Evolutionary conservation across 2,797 vertebrate species (phyloP).

Genomic region (Alauda arvensis): DNA sequence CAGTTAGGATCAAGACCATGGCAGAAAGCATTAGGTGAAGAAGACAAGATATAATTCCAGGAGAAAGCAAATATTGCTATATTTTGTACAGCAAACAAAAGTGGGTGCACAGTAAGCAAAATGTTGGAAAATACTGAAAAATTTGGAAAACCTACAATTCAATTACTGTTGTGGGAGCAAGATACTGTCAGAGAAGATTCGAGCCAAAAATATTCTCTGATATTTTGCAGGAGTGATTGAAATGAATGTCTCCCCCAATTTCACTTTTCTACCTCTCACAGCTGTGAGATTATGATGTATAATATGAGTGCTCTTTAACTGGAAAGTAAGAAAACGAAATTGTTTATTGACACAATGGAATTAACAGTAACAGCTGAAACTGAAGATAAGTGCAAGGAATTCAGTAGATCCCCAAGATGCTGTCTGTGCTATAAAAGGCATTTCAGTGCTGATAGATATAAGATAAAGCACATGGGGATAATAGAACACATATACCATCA

Average conservation of each 20-base stretch:
- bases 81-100: background rate
- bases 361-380: background rate
- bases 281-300: background rate
- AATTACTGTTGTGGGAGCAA: background rate
- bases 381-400: background rate
- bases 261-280: background rate
- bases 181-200: background rate
- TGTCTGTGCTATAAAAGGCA: background rate
- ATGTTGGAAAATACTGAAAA: background rate
- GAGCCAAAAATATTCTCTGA: background rate
- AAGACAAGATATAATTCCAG: background rate
- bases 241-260: background rate
- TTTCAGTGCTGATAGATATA: background rate
- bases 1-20: background rate
- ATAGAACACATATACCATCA: background rate
- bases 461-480: background rate
- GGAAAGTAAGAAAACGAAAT: background rate
- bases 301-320: background rate
- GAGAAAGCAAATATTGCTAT: background rate
- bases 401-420: background rate
- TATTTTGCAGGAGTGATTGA: background rate
- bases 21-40: background rate
- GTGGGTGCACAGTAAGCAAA: background rate
- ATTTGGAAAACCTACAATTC: background rate
- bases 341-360: background rate